Evolutionary conservation across 2,797 vertebrate species (phyloP), one percentile per base, ranked within the genome.

Genomic region (Megaceryle alcyon): DNA sequence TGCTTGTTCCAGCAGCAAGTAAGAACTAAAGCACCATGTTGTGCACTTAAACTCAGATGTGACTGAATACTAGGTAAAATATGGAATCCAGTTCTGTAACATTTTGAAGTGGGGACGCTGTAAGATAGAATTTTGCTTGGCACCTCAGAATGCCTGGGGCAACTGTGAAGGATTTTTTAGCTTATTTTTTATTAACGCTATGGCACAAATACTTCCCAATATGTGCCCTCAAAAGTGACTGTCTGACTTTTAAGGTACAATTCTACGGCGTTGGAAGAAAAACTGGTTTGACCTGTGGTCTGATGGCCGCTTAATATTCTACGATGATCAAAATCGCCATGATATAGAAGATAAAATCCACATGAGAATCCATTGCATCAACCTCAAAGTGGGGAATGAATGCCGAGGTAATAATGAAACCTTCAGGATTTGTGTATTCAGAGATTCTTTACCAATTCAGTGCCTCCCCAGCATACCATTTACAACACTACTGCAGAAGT

Each of bases 271-370:
- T 4, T 99, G 99, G 99, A 99, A 99, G 96, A 99, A 97, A 97
- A 99, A 99, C 96, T 99, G 99, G 99, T 99, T 99, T 97, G 99
- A 99, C 94, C 93, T 99, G 66, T 99, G 99, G 99, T 98, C 99
- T 44, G 98, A 99, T 37, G 99, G 99, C 29, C 98, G 98, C 31
- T 97, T 99, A 26, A 98, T 99, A 84, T 99, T 99, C 97, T 99
- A 99, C 14, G 98, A 99, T 49, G 98, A 99, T 82, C 98, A 99
- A 82, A 98, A 98, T 20, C 98, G 99, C 17, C 98, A 97, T 22
- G 99, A 99, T 91, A 92, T 99, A 93, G 99, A 99, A 94, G 99
- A 99, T 66, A 99, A 99, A 96, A 98, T 99, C 89, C 99, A 99
- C 97, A 99, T 99, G 99, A 98, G 98, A 70, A 97, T 99, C 59